Evolutionary conservation across 1,140 invertebrate genomes (phyloP), one percentile per base, ranked within the genome.

Genomic region (Drosophila aff.): DNA sequence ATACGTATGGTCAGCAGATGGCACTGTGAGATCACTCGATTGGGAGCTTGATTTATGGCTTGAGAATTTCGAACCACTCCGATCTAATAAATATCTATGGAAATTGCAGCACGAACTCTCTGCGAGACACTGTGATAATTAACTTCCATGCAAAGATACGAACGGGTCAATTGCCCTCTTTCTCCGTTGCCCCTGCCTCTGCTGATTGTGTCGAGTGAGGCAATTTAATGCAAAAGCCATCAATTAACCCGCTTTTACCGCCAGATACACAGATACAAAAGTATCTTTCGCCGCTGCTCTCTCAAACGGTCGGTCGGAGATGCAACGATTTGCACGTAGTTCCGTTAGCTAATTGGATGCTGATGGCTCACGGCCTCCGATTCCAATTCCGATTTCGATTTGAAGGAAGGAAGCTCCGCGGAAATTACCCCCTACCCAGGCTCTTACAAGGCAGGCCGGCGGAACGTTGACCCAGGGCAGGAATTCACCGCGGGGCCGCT

Each of bases 171-270:
- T 74, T 74, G 71, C 53, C 50, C 52, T 36, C 40, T 47, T 49
- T 36, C 21, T 23, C 11, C 16, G 6, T 8, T 38, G 36, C 46
- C n/a, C 40, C 13, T 62, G 64, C 43, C 71, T 41, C 47, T 26
- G 47, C 61, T 85, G 82, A 85, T 86, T 71, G 67, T 86, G 82
- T 72, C 79, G 75, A 80, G 83, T 78, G 80, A 72, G 78, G 85
- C 85, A 89, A 89, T 91, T 89, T 89, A 91, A 89, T 91, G 85
- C 86, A 91, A 89, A 90, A 87, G 85, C 85, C 85, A 90, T 91
- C 85, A 89, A 89, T 89, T 89, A 89, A 89, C 85, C 85, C 71
- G 85, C 85, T 90, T 89, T 89, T 89, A 71, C 76, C 66, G 62
- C 26, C 63, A 76, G 72, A 55, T 55, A 71, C 60, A 47, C 60